Percentiles rank a stretch among this genome's conserved stretches.
Conservation (phyloP, 2,888 invertebrate species). For the Hoplodrina blanda region DNA sequence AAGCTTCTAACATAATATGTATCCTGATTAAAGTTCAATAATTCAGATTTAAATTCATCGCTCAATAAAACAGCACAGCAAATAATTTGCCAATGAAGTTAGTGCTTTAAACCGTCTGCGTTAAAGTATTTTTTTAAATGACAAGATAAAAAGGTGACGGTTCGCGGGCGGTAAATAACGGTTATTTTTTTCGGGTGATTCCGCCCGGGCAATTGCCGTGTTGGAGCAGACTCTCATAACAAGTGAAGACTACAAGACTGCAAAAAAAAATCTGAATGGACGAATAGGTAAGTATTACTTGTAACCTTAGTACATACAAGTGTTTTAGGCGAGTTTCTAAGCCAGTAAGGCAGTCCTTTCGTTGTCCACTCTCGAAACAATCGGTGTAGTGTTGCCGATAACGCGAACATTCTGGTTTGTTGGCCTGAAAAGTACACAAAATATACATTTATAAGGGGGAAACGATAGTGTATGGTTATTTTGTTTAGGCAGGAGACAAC, state of each 20-base stretch:
- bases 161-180: no score
- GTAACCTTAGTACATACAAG: constrained; percentile 10
- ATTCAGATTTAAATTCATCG: no score
- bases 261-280: not conserved
- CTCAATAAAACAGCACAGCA: no score
- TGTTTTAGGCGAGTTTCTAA: constrained; percentile 38
- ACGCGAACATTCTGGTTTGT: not conserved
- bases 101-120: no score
- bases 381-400: not conserved
- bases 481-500: no score
- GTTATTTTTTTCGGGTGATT: no score
- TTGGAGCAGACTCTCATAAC: no score
- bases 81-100: no score
- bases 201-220: no score
- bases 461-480: not conserved
- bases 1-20: not conserved
- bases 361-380: constrained; percentile 22
- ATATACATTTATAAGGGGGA: not conserved
- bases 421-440: constrained; percentile 52
- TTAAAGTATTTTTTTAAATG: no score
- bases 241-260: no score
- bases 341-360: constrained; percentile 70
- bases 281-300: constrained; percentile 5
- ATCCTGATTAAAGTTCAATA: not conserved
- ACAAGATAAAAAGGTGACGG: no score